These are phyloP conservation scores for Tympanoctomys barrerae DNA, from an alignment of 2,797 vertebrate species.

Conservation along the genomic window DNA sequence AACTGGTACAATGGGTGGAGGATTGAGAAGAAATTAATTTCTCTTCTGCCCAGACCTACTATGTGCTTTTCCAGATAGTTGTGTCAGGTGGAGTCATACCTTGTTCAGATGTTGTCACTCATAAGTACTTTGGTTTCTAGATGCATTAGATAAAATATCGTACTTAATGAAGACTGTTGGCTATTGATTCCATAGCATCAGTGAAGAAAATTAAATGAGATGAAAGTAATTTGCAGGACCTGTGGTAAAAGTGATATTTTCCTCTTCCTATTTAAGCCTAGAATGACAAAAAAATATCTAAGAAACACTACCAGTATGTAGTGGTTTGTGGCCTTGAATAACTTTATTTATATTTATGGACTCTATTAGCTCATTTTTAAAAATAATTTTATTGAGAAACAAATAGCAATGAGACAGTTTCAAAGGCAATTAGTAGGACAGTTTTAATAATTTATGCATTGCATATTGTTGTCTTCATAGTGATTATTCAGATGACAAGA, in stretches of 20 bases:
- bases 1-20: constrained; percentile 68
- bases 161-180: not conserved
- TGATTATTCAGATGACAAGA: no score
- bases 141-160: constrained; percentile 27
- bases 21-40: not conserved
- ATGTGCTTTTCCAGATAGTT: constrained; percentile 39
- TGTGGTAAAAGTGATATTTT: constrained; percentile 33
- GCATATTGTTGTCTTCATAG: no score
- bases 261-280: constrained; percentile 40
- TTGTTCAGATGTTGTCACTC: constrained; percentile 72
- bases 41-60: not conserved
- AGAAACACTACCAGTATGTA: constrained; percentile 22
- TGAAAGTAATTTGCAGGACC: not conserved
- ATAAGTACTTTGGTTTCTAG: constrained; percentile 59
- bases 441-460: no score
- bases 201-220: constrained; percentile 43
- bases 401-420: no score
- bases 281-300: constrained; percentile 20
- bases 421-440: no score
- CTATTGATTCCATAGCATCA: not conserved
- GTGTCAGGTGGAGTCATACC: constrained; percentile 11
- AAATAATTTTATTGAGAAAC: no score
- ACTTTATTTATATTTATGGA: not conserved
- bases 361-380: no score
- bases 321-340: constrained; percentile 16